Conservation (phyloP, 2,797 vertebrate species). For the Rhinatrema bivittatum region DNA sequence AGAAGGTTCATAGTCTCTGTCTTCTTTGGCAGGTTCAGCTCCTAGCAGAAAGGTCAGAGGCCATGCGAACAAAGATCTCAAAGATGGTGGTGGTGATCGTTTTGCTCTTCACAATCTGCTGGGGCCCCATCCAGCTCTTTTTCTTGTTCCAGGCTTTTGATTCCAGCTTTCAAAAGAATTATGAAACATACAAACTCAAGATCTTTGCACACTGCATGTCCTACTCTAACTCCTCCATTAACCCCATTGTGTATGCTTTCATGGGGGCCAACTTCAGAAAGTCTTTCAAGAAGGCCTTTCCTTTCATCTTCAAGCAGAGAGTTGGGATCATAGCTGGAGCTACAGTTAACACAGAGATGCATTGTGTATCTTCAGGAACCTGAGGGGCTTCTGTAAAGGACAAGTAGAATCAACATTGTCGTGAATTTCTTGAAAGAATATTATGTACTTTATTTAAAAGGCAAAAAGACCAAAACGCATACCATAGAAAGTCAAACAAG, state of each 20-base stretch:
- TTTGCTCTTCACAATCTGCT: constrained; percentile 52
- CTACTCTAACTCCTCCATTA: constrained; percentile 64
- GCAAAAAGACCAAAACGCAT: too few species aligned
- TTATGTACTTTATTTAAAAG: too few species aligned
- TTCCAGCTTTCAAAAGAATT: constrained; percentile 35
- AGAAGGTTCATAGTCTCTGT: too few species aligned
- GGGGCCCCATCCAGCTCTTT: constrained; percentile 60
- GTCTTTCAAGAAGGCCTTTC: constrained; percentile 57
- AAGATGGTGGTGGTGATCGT: constrained; percentile 64
- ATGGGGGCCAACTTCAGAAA: constrained; percentile 67
- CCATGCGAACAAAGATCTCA: constrained; percentile 45
- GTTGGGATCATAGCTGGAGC: constrained; percentile 5
- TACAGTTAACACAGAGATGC: constrained; percentile 30
- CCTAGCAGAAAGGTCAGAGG: constrained; percentile 42
- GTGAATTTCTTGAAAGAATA: too few species aligned
- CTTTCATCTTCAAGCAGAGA: constrained; percentile 40
- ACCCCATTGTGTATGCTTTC: constrained; percentile 60
- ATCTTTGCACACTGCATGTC: constrained; percentile 70
- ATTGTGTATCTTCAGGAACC: constrained; percentile 32
- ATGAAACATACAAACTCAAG: constrained; percentile 57
- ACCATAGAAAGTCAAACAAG: too few species aligned
- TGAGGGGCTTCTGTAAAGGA: too few species aligned
- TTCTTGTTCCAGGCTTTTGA: constrained; percentile 58
- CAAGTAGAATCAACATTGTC: too few species aligned
- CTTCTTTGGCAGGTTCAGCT: constrained; percentile 42